These are phyloP conservation scores for Micromys minutus DNA, from an alignment of 2,113 vertebrate species.

Conservation along the genomic window DNA sequence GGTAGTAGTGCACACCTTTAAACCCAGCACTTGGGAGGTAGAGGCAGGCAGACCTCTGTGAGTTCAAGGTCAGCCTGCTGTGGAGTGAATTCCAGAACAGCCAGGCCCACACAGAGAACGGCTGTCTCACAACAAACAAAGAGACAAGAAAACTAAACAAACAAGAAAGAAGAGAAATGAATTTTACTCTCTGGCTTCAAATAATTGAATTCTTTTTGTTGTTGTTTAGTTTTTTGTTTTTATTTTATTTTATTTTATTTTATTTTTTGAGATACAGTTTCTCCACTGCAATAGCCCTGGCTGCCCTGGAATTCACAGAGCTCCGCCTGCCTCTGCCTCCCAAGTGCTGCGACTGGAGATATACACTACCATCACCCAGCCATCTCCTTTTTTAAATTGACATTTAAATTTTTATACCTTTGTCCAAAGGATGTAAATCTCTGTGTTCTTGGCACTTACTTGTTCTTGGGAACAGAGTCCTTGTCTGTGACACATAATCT, in stretches of 20 bases:
- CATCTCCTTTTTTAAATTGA: too few species aligned
- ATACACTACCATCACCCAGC: too few species aligned
- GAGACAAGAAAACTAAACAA: not conserved
- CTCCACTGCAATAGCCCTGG: too few species aligned
- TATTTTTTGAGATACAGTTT: too few species aligned
- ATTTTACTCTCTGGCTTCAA: slow-evolving; percentile 19
- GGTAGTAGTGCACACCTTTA: not conserved
- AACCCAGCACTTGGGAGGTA: not conserved
- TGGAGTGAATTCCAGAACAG: not conserved
- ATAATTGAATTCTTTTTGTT: not conserved
- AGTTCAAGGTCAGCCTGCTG: not conserved
- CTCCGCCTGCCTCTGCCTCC: too few species aligned
- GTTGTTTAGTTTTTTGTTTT: not conserved
- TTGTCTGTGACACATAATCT: not conserved
- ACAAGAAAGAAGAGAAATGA: not conserved
- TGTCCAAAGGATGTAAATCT: not conserved
- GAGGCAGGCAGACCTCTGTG: not conserved
- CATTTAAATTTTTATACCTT: not conserved
- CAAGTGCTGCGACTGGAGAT: too few species aligned
- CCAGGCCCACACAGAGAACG: not conserved
- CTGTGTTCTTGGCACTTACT: not conserved
- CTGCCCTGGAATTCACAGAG: too few species aligned
- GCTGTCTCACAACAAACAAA: not conserved
- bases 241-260: too few species aligned
- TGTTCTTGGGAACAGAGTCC: not conserved